Conservation (phyloP, 2,113 vertebrate species). For the Neolamprologus cancellatus region DNA sequence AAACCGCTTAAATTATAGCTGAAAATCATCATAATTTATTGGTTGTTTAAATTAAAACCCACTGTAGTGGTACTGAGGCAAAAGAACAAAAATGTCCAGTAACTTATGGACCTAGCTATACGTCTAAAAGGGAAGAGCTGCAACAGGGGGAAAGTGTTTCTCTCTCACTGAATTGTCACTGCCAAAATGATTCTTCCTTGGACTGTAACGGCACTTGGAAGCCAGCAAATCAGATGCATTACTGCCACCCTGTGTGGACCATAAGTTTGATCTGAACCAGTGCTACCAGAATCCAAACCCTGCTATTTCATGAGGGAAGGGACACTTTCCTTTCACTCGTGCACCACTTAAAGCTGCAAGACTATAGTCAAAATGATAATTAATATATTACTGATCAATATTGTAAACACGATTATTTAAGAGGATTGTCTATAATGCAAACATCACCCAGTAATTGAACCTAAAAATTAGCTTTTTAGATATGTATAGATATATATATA, state of each 20-base stretch:
- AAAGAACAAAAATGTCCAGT: background rate
- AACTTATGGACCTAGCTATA: background rate
- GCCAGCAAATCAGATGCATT: background rate
- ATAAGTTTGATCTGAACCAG: background rate
- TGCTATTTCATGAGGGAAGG: constrained; percentile 65
- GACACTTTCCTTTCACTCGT: constrained; percentile 76
- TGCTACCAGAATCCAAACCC: constrained; percentile 84
- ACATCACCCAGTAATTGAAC: background rate
- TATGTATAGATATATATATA: background rate
- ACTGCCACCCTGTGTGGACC: background rate
- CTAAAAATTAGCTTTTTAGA: background rate
- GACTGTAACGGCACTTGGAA: background rate
- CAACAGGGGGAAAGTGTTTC: constrained; percentile 73
- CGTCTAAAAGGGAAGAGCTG: background rate
- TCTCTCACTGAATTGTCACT: constrained; percentile 88
- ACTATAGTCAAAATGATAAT: background rate
- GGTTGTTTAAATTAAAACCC: background rate
- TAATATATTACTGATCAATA: background rate
- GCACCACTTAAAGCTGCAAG: constrained; percentile 13
- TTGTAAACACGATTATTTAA: background rate
- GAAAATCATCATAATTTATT: background rate
- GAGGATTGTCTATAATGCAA: background rate
- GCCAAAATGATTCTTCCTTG: constrained; percentile 71
- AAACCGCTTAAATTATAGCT: background rate
- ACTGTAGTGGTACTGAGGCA: background rate